These are phyloP conservation scores for Montipora capricornis DNA, from an alignment of 64 coral and sea anemone genomes.

Conservation along the genomic window DNA sequence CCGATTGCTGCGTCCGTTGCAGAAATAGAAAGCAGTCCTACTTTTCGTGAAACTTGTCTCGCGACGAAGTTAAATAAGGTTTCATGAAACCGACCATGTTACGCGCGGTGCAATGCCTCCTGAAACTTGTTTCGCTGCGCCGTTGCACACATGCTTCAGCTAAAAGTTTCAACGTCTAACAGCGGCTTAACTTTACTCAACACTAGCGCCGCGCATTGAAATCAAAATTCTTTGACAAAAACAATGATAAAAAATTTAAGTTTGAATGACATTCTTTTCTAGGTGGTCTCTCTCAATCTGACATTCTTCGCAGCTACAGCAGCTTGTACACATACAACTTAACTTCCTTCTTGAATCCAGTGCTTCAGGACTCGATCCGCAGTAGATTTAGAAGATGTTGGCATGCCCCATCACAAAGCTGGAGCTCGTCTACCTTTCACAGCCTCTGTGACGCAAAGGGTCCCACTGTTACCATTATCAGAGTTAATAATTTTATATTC, in stretches of 20 bases:
- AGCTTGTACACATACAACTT: background rate
- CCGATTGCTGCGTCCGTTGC: too few relatives aligned
- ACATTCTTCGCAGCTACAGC: background rate
- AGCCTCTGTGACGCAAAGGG: background rate
- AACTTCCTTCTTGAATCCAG: conserved; percentile 21
- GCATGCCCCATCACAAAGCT: background rate
- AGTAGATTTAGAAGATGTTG: background rate
- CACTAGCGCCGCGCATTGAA: too few relatives aligned
- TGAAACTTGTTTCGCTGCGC: too few relatives aligned
- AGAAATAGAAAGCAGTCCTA: too few relatives aligned
- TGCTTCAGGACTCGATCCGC: background rate
- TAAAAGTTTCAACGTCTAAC: too few relatives aligned
- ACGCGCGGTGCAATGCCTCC: too few relatives aligned
- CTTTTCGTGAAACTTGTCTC: too few relatives aligned
- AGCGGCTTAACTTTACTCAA: too few relatives aligned
- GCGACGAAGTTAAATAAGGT: too few relatives aligned
- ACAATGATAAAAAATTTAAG: background rate
- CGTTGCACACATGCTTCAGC: too few relatives aligned
- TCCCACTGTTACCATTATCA: conserved; percentile 50
- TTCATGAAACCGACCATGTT: too few relatives aligned
- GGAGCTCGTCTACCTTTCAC: background rate
- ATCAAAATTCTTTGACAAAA: background rate
- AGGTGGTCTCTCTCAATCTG: conserved; percentile 32
- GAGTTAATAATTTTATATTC: background rate
- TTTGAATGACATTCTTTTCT: background rate